phyloP scores from a whole-genome alignment of 2,888 invertebrate species.

The Philereme transversata region DNA sequence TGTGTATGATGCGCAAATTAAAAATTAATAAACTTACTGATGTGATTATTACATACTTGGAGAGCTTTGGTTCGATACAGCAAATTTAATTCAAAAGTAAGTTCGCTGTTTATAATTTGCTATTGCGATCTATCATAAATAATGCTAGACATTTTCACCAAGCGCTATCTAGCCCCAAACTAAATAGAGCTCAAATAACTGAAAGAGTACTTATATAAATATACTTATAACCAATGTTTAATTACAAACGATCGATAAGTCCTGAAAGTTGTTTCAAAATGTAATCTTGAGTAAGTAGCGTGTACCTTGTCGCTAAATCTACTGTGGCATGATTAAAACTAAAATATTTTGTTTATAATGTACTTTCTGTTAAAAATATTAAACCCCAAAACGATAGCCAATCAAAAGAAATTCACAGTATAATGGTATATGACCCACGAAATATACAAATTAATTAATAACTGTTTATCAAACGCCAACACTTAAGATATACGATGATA shows the following conservation, averaged over 20 bases:
- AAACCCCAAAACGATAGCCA: not conserved
- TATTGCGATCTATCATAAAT: too few species aligned
- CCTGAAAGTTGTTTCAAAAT: slow-evolving; percentile 8
- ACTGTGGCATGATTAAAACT: slow-evolving; percentile 16
- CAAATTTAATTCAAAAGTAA: too few species aligned
- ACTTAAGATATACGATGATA: slow-evolving; percentile 51
- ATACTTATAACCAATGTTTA: too few species aligned
- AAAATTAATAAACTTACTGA: not conserved
- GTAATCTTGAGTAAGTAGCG: slow-evolving; percentile 19
- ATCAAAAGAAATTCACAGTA: slow-evolving; percentile 14
- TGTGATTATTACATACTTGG: not conserved
- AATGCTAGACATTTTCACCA: too few species aligned
- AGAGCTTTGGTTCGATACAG: too few species aligned
- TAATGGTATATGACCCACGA: slow-evolving; percentile 31
- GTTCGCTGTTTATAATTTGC: too few species aligned
- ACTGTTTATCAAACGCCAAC: slow-evolving; percentile 53
- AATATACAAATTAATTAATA: slow-evolving; percentile 45
- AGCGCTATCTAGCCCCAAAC: too few species aligned
- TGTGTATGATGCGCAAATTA: slow-evolving; percentile 11
- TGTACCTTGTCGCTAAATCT: slow-evolving; percentile 3
- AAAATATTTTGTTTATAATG: slow-evolving; percentile 1
- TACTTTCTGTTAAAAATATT: slow-evolving; percentile 11
- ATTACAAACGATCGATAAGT: slow-evolving; percentile 2
- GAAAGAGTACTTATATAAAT: too few species aligned
- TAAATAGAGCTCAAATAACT: too few species aligned